Evolutionary conservation across 2,113 vertebrate species (phyloP), one percentile per base, ranked within the genome.

Genomic region (Otolemur garnettii): DNA sequence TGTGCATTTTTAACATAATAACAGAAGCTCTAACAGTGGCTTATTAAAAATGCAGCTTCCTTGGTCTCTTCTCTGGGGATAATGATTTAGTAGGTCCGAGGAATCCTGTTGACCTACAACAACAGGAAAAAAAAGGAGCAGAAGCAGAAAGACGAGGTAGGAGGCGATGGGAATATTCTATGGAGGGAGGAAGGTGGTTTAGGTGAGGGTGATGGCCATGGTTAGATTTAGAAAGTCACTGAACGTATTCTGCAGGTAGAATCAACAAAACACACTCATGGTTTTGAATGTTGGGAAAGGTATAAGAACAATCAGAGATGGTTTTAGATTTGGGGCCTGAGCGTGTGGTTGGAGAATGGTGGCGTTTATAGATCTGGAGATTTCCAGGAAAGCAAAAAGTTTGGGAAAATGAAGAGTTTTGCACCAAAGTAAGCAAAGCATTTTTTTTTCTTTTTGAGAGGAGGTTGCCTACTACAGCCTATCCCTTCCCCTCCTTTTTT

Each of bases 391-490:
- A 69, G 53, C 21, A 15, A 10, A 33, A 35, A 1, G 4, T 45
- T 91, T 64, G 74, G 81, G 69, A 33, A 86, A 80, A 64, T 35
- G 33, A 84, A 75, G 64, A 30, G 8, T 79, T 87, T 35, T 79
- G 69, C 59, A n/a, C 53, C 17, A 12, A 57, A 9, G 33, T 69
- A 14, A 62, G 77, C 24, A 74, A 87, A 55, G 11, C 30, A 53
- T 45, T 14, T 35, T 38, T 68, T 30, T 30, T 72, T 93, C n/a
- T 95, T 80, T 77, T 28, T 92, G 35, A 19, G 66, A 72, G 15
- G 45, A 50, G 45, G 7, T 8, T 50, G 64, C 22, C 59, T 60
- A 24, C 14, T 14, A 15, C 5, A 19, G 21, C 17, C 69, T 24
- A 3, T 53, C 38, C 3, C 14, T 19, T 5, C n/a, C 6, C 55